Evolutionary conservation across 2,113 vertebrate genomes (phyloP).

Genomic region (Eulacestoma nigropectus): DNA sequence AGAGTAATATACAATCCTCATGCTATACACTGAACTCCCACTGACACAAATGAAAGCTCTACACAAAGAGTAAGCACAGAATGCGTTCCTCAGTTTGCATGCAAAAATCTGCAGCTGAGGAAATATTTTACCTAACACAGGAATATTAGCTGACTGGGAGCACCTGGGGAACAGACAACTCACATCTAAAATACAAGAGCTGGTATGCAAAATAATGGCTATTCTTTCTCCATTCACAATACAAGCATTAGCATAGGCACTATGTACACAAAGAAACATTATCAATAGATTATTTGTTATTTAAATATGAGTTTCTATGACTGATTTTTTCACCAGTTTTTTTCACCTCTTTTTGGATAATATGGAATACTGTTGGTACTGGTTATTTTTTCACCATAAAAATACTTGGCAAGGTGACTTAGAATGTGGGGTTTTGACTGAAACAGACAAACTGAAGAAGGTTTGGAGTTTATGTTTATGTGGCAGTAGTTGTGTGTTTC

Average conservation of each 20-base stretch:
- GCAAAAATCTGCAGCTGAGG: background rate
- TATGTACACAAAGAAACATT: background rate
- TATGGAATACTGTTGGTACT: background rate
- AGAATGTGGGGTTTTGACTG: background rate
- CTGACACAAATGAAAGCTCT: conserved; percentile 16
- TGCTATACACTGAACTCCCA: background rate
- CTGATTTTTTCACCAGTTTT: background rate
- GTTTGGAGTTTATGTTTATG: background rate
- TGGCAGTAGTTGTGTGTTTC: background rate
- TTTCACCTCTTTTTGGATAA: background rate
- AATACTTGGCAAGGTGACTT: background rate
- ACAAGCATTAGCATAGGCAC: background rate
- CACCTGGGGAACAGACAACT: background rate
- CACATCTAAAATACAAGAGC: background rate
- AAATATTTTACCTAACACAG: background rate
- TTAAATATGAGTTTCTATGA: background rate
- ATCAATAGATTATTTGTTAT: background rate
- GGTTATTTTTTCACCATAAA: background rate
- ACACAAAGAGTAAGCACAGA: background rate
- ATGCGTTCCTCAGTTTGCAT: background rate
- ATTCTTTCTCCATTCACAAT: background rate
- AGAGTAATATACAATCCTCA: background rate
- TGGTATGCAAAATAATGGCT: background rate
- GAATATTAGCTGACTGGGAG: background rate
- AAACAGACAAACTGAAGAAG: background rate